Evolutionary conservation across 1,140 invertebrate species (phyloP).

Genomic region (Cydia fagiglandana): DNA sequence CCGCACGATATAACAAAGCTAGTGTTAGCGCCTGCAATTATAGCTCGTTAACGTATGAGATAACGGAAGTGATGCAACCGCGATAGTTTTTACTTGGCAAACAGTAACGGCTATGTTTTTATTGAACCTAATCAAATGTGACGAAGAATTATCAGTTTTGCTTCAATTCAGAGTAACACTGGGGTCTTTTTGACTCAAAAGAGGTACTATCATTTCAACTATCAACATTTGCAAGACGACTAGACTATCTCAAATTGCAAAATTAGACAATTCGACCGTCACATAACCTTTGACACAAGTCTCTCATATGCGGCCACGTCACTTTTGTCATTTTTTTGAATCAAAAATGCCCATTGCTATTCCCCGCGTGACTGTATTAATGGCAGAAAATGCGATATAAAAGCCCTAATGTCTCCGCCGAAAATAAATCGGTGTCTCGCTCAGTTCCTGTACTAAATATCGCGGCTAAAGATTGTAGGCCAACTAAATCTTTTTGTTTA

Average conservation of each 20-base stretch:
- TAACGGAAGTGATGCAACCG: slow-evolving; percentile 30
- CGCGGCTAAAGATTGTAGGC: background rate
- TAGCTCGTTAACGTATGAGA: slow-evolving; percentile 23
- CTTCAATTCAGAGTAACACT: background rate
- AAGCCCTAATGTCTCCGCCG: slow-evolving; percentile 54
- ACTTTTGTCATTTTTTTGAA: no score
- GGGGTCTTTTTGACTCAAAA: background rate
- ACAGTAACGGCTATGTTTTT: background rate
- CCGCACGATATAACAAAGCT: background rate
- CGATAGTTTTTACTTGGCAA: slow-evolving; percentile 8
- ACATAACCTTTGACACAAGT: no score
- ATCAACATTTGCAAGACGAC: background rate
- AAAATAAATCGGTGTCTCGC: slow-evolving; percentile 52
- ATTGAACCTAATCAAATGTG: background rate
- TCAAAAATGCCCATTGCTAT: background rate
- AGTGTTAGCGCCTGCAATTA: slow-evolving; percentile 22
- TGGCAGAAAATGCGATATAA: slow-evolving; percentile 44
- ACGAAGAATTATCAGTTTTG: background rate
- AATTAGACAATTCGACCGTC: no score
- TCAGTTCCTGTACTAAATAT: slow-evolving; percentile 35
- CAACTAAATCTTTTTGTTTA: no score
- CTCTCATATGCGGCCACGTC: no score
- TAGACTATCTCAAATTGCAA: no score
- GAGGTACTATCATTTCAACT: no score
- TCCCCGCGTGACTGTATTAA: background rate